Evolutionary conservation across 2,888 invertebrate genomes (phyloP).

Genomic region (Papilio gigon): DNA sequence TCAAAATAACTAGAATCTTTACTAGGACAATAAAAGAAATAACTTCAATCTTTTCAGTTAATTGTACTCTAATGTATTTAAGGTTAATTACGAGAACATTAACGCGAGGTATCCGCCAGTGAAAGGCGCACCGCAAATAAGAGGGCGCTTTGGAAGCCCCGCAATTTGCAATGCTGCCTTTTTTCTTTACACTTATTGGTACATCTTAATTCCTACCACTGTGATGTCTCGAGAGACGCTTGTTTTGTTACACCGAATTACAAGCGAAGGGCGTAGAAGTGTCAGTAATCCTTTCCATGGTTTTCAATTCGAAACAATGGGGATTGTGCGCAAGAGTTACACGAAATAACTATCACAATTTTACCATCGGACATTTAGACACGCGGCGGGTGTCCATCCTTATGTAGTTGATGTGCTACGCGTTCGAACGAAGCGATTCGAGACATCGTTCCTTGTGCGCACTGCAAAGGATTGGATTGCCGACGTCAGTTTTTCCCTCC

Average conservation of each 20-base stretch:
- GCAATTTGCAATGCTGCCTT: slow-evolving; percentile 65
- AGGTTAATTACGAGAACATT: slow-evolving; percentile 46
- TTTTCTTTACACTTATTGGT: slow-evolving; percentile 55
- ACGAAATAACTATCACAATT: too few relatives aligned
- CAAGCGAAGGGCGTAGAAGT: not conserved
- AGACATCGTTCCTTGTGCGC: too few relatives aligned
- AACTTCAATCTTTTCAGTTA: not conserved
- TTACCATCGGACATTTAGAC: too few relatives aligned
- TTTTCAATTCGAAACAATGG: too few relatives aligned
- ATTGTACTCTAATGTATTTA: not conserved
- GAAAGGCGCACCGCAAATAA: slow-evolving; percentile 77
- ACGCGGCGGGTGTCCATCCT: too few relatives aligned
- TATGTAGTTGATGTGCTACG: too few relatives aligned
- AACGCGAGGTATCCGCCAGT: slow-evolving; percentile 53
- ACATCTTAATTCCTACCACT: slow-evolving; percentile 69
- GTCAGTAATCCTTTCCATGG: not conserved
- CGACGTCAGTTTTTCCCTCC: too few relatives aligned
- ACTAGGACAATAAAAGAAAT: not conserved
- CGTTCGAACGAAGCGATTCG: too few relatives aligned
- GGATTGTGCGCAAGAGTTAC: too few relatives aligned
- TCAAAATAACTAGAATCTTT: not conserved
- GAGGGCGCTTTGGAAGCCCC: slow-evolving; percentile 64
- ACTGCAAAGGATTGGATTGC: too few relatives aligned
- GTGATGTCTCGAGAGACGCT: slow-evolving; percentile 56
- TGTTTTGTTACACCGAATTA: slow-evolving; percentile 44